These are phyloP conservation scores for fruit fly (Drosophila melanogaster) DNA, from an alignment of 1,140 invertebrate species.

Conservation along the genomic window DNA sequence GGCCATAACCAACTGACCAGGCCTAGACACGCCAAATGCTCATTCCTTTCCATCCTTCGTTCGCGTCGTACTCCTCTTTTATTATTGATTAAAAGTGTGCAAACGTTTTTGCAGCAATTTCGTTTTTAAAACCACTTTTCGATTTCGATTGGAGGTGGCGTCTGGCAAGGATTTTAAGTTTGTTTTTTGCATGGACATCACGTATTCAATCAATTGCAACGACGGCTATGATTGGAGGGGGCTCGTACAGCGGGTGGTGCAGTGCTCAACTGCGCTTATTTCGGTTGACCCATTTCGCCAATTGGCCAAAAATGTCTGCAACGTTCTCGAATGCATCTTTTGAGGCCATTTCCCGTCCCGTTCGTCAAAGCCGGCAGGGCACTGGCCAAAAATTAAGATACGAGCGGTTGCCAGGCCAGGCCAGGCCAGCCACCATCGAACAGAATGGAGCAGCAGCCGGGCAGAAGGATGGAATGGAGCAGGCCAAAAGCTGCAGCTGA, in stretches of 20 bases:
- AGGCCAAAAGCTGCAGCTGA: conserved; percentile 68
- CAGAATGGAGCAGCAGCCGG: neutral
- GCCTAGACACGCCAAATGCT: conserved; percentile 55
- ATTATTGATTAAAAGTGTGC: conserved; percentile 82
- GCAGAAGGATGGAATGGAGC: conserved; percentile 4
- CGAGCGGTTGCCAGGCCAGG: conserved; percentile 37
- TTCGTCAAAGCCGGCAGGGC: neutral
- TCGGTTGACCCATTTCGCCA: conserved; percentile 76
- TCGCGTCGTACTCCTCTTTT: conserved; percentile 18
- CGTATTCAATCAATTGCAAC: conserved; percentile 83
- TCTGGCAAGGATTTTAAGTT: conserved; percentile 69
- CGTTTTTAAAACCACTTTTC: conserved; percentile 80
- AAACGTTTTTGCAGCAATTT: conserved; percentile 80
- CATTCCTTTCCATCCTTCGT: conserved; percentile 34
- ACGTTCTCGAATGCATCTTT: conserved; percentile 54
- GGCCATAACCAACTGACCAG: conserved; percentile 7
- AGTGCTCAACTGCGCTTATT: conserved; percentile 63
- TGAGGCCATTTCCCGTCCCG: conserved; percentile 28
- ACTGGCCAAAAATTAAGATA: conserved; percentile 70
- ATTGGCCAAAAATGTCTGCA: conserved; percentile 76
- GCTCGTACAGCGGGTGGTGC: conserved; percentile 5
- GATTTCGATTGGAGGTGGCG: conserved; percentile 48
- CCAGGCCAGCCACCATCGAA: conserved; percentile 22
- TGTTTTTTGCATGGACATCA: conserved; percentile 82
- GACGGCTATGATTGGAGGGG: conserved; percentile 44